Conservation (phyloP, 2,113 vertebrate genomes). For the Rhombomys opimus region DNA sequence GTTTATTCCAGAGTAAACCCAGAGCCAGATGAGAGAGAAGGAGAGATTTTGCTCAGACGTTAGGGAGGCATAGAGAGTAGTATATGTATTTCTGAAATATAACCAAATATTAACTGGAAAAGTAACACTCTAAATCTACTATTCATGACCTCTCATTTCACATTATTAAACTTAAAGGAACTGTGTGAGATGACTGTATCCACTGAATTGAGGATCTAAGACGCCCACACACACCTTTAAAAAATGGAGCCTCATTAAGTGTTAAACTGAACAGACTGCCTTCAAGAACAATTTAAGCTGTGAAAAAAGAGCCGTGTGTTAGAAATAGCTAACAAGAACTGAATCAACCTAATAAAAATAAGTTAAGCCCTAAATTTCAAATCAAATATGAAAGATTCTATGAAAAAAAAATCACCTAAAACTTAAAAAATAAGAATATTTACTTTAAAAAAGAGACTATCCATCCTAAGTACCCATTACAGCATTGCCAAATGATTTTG, state of each 20-base stretch:
- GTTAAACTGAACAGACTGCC: constrained; percentile 15
- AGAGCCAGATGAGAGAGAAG: constrained; percentile 12
- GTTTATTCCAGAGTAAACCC: constrained; percentile 47
- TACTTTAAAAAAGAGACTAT: constrained; percentile 1
- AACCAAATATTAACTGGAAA: constrained; percentile 28
- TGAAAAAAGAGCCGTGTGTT: background rate
- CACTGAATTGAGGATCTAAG: background rate
- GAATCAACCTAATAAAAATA: constrained; percentile 57
- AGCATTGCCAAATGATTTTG: background rate
- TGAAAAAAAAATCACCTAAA: constrained; percentile 4
- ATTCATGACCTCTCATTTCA: constrained; percentile 11
- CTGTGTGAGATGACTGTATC: background rate
- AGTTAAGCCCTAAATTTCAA: constrained; percentile 45
- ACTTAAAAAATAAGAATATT: background rate
- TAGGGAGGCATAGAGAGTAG: background rate
- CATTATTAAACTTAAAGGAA: constrained; percentile 53
- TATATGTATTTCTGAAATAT: background rate
- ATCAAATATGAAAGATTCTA: constrained; percentile 6
- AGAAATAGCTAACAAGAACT: constrained; percentile 38
- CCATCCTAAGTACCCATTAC: background rate
- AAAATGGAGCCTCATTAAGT: constrained; percentile 42
- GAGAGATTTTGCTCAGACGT: background rate
- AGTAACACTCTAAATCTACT: background rate
- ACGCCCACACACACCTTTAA: background rate
- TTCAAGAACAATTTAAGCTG: constrained; percentile 34